Conservation (phyloP, 2,888 invertebrate genomes). For the Seira ritae region DNA sequence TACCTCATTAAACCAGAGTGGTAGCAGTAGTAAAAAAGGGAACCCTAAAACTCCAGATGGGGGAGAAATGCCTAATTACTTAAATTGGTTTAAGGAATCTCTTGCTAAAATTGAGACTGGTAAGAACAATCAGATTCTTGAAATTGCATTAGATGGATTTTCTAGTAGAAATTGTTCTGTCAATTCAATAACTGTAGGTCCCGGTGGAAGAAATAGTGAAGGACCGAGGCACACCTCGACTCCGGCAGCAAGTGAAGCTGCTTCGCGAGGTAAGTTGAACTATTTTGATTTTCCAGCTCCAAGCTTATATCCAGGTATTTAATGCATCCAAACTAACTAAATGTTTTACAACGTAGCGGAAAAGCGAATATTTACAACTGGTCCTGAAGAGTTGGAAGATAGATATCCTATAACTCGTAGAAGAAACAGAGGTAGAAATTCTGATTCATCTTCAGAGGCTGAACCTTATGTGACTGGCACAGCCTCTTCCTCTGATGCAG, state of each 20-base stretch:
- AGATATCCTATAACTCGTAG: slow-evolving; percentile 50
- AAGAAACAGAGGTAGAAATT: slow-evolving; percentile 43
- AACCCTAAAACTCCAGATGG: slow-evolving; percentile 36
- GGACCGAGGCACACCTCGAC: slow-evolving; percentile 49
- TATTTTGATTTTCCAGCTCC: neutral
- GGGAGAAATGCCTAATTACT: slow-evolving; percentile 44
- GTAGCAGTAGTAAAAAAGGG: slow-evolving; percentile 12
- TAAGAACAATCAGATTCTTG: neutral
- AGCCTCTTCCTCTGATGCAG: slow-evolving; percentile 46
- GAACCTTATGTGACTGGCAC: slow-evolving; percentile 38
- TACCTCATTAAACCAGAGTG: slow-evolving; percentile 11
- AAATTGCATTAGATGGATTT: no score
- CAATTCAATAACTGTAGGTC: no score
- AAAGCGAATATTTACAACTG: slow-evolving; percentile 37
- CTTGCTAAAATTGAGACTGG: slow-evolving; percentile 42
- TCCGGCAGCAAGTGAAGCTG: slow-evolving; percentile 33
- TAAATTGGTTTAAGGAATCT: slow-evolving; percentile 50
- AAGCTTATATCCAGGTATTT: no score
- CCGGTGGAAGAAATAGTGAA: slow-evolving; percentile 41
- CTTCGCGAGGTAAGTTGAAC: slow-evolving; percentile 26
- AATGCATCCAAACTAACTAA: no score
- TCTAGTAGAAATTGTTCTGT: no score
- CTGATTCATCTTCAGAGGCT: slow-evolving; percentile 45
- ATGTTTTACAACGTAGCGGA: no score
- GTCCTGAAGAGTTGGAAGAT: slow-evolving; percentile 52